A percentile compares a stretch with the other conserved stretches of the same genome.
These are phyloP conservation scores for Empis livida DNA, from an alignment of 2,888 invertebrate species.

Conservation along the genomic window DNA sequence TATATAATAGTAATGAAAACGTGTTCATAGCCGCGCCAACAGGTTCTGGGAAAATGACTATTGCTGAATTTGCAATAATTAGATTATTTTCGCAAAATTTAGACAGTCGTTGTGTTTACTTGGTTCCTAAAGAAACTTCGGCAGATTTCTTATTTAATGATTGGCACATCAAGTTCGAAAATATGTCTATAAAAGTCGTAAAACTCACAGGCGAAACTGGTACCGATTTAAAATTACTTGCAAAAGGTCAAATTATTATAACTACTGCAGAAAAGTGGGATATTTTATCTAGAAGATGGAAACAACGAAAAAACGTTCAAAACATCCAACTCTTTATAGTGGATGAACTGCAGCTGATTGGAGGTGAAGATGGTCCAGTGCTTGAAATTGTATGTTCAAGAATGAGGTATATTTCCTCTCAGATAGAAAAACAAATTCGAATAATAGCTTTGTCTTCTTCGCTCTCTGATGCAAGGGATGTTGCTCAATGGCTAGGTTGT, in stretches of 20 bases:
- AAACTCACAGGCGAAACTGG: conserved; percentile 94
- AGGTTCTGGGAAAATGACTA: conserved; percentile 85
- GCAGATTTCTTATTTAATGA: conserved; percentile 83
- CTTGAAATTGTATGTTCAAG: conserved; percentile 84
- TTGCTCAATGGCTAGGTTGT: conserved; percentile 94
- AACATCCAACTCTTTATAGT: conserved; percentile 92
- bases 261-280: conserved; percentile 99
- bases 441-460: conserved; percentile 91
- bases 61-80: conserved; percentile 92
- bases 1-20: conserved; percentile 97
- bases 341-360: conserved; percentile 86
- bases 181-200: conserved; percentile 70
- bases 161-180: conserved; percentile 81
- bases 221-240: conserved; percentile 85
- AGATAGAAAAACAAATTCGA: conserved; percentile 77
- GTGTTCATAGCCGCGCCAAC: conserved; percentile 91
- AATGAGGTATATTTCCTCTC: conserved; percentile 93
- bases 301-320: conserved; percentile 96
- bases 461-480: conserved; percentile 86
- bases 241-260: conserved; percentile 90
- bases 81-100: conserved; percentile 63
- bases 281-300: conserved; percentile 94
- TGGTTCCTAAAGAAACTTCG: conserved; percentile 83
- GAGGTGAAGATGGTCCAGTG: conserved; percentile 85
- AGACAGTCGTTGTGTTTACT: conserved; percentile 80